Evolutionary conservation across 2,888 invertebrate genomes (phyloP), one percentile per base, ranked within the genome.

Genomic region (Sesia apiformis): DNA sequence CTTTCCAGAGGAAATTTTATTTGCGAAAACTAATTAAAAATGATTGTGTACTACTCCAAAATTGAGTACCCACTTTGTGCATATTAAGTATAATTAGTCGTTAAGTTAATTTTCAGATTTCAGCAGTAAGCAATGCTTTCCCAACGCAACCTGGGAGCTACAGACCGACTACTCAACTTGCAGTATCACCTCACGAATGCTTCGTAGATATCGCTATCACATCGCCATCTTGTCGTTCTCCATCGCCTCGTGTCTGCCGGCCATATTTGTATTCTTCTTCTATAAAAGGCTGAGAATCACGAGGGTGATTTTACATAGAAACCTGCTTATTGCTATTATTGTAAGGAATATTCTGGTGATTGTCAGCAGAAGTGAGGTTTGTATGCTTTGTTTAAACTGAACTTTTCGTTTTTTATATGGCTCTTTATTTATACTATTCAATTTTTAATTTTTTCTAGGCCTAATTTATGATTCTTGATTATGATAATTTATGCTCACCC

Each of bases 91-190:
- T 46, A n/a, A 4, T 43, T 43, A 43, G 8, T 43, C 7, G n/a
- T 46, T 46, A 8, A 4, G n/a, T 46, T 7, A 3, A 4, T 52
- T 63, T 67, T 3, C 66, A 93, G 93, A 92, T 72, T 90, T 79
- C 71, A 92, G 92, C 63, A 80, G 74, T 57, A 93, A 93, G 67
- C 65, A 81, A 55, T 93, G 93, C 67, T 77, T 75, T 56, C 52
- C 60, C 0, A 90, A 92, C 62, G 88, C 83, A 0, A 85, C 84
- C 0, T 93, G 93, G 93, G 90, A 90, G 53, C 69, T 84, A 0
- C 79, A 85, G 56, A 93, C 93, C 0, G 89, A 93, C 64, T 93
- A 93, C 71, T 74, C 72, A 40, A 76, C 84, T 0, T 93, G 93
- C 74, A 89, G 91, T 55, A 79, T 92, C 51, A 84, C 91, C 0